These are phyloP conservation scores for Myotis yumanensis DNA, from an alignment of 2,113 vertebrate genomes.

Conservation along the genomic window DNA sequence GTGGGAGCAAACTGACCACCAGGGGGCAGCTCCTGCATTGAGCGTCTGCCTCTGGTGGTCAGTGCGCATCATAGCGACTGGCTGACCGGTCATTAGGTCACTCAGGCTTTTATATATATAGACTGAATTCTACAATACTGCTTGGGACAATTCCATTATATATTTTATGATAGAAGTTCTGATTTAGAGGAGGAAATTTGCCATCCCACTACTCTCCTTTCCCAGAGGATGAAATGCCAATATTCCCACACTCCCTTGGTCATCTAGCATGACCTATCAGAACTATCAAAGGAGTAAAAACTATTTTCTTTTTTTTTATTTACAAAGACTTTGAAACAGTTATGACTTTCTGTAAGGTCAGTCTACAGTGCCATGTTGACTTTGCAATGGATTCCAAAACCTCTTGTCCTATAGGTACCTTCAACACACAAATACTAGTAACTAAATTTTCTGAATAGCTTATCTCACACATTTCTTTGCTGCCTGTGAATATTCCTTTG, in stretches of 20 bases:
- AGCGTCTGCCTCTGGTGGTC: too few species aligned
- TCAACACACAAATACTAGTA: background rate
- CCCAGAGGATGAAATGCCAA: background rate
- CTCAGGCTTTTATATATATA: too few species aligned
- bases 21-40: too few species aligned
- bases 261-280: background rate
- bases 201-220: background rate
- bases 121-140: background rate
- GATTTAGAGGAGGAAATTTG: background rate
- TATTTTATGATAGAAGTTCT: background rate
- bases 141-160: background rate
- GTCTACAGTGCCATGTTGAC: background rate
- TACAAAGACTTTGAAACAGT: background rate
- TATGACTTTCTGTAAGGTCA: background rate
- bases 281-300: background rate
- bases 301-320: background rate
- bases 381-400: background rate
- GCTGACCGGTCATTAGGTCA: too few species aligned
- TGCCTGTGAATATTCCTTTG: background rate
- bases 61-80: too few species aligned
- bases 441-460: conserved; percentile 6
- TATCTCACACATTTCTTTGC: background rate
- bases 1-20: too few species aligned
- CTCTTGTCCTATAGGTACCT: background rate
- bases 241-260: background rate